Base-by-base conservation (phyloP, 2,797 vertebrate species). In the Enoplosus armatus region DNA sequence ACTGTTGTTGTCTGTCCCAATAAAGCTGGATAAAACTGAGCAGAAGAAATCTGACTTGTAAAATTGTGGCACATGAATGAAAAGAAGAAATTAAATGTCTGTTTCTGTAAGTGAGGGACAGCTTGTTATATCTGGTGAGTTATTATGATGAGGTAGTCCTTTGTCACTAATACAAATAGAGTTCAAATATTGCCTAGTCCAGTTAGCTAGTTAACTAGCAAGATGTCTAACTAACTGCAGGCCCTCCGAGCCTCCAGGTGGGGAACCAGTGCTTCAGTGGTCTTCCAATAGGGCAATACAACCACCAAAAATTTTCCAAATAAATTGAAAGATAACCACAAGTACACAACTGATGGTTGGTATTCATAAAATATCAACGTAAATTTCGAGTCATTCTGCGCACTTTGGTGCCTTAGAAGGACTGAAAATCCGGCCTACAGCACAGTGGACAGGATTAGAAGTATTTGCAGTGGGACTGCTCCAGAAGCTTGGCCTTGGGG, bases 401-500 rank as follows among this genome's bases (percentile, higher is more conserved):
- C 43, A 66, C 15, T 27, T 29, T 43, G 16, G 5, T 29, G 51
- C 16, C 24, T 61, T 33, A 24, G 27, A 18, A 22, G 3, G 31
- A 77, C 35, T 66, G 24, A 75, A 63, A 61, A 51, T 54, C 39
- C 10, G 8, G 53, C 31, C 53, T 12, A 14, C 5, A 2, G 41
- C 35, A 59, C 29, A 67, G 54, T 18, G 60, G 64, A 75, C 41
- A 53, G 53, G 51, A 75, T 86, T 45, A 75, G 12, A 67, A 33
- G 53, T 61, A 75, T 89, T 67, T 71, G 53, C 71, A 55, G 62
- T 65, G 72, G 55, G 75, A 61, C 62, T 45, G 18, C 56, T 75
- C 48, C 53, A 67, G 67, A 79, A 73, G 64, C 41, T 76, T 63
- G 60, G 26, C 84, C 86, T 69, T 22, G 3, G 83, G 88, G 90